Evolutionary conservation across 2,888 invertebrate species (phyloP), one percentile per base, ranked within the genome.

Genomic region (Limnephilus rhombicus): DNA sequence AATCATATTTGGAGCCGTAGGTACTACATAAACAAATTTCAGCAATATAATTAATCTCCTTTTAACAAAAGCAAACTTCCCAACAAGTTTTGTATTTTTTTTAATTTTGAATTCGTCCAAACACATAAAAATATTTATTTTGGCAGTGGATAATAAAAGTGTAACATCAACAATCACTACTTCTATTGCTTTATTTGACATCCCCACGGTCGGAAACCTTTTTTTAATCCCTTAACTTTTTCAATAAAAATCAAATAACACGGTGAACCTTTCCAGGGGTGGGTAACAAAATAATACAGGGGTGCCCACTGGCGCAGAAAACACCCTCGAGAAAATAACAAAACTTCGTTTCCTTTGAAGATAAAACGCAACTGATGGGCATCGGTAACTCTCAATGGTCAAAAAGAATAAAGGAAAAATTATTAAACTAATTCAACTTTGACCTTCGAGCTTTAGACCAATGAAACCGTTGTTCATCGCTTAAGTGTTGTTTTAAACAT

Each of bases 321-420:
- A 91, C 85, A 41, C 80, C 82, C 87, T 45, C 41, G 68, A 90
- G 91, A 45, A 91, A 91, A 87, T 91, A 91, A 91, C 87, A 91
- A 91, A 91, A 91, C 86, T 91, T 86, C 24, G 68, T 53, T 31
- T 82, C 91, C 92, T 92, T 92, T 92, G 92, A 92, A 80, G 87
- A 83, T 68, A 86, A 89, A 89, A 80, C 90, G 53, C 92, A 86
- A 49, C 90, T 45, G 90, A 85, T 92, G 85, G 92, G 90, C 87
- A 90, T 89, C 92, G 85, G 85, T 89, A 53, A 85, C 83, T 89
- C 89, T 91, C 89, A 85, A 90, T 90, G 80, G 91, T 41, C 31
- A 53, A 31, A 41, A 41, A 13, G 85, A 41, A 45, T 37, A 85
- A 90, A 85, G 53, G 49, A 80, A 91, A 87, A 31, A n/a, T 34